Evolutionary conservation across 2,797 vertebrate genomes (phyloP).

Genomic region (Falco cherrug): DNA sequence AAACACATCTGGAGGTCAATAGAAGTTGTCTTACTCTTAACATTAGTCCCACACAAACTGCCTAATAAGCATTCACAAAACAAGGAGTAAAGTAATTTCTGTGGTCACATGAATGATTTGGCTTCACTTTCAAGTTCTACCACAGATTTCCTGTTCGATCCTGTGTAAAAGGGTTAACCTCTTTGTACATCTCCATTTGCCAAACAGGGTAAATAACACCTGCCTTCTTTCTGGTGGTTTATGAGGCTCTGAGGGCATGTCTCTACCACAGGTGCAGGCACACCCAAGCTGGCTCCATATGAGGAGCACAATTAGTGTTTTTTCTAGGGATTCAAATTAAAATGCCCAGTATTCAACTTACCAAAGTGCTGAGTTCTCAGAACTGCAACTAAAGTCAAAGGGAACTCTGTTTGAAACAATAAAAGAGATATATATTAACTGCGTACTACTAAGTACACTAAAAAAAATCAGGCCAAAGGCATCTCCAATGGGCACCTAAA

Average conservation of each 20-base stretch:
- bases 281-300: conserved; percentile 1
- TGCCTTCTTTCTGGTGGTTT: conserved; percentile 26
- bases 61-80: background rate
- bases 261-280: conserved; percentile 45
- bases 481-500: background rate
- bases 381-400: conserved; percentile 1
- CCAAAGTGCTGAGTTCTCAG: background rate
- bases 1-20: conserved; percentile 15
- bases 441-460: background rate
- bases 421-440: background rate
- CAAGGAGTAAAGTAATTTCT: background rate
- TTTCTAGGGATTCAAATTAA: conserved; percentile 15
- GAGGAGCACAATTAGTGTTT: background rate
- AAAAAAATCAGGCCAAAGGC: conserved; percentile 17
- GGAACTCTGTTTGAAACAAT: background rate
- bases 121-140: conserved; percentile 22
- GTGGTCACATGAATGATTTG: background rate
- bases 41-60: background rate
- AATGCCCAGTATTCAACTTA: background rate
- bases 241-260: conserved; percentile 10
- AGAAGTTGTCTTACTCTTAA: background rate
- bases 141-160: conserved; percentile 5
- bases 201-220: conserved; percentile 40
- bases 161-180: background rate
- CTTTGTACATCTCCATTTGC: conserved; percentile 17